Evolutionary conservation across 2,113 vertebrate species (phyloP), one percentile per base, ranked within the genome.

Genomic region (Cyprinodon tularosa): DNA sequence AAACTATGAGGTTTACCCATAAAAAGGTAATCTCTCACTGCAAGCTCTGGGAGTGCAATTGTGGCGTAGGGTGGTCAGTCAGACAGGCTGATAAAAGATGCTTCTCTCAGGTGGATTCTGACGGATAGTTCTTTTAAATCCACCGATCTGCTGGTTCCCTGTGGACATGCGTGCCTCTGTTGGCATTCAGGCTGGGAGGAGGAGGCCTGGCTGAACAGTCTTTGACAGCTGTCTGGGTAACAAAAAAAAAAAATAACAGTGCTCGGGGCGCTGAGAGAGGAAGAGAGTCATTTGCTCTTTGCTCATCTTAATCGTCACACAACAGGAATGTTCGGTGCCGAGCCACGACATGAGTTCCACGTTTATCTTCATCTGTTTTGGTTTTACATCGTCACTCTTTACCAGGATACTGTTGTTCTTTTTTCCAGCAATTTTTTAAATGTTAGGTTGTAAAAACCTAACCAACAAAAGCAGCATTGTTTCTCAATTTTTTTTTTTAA

Each of bases 11-110:
- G 91, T 92, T 93, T 87, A 92, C 93, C 89, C 50, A 57, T 87
- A 89, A 91, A 89, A 93, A 90, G 90, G 89, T 94, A 95, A 94
- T 95, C 93, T 94, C 92, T 93, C 93, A 92, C 93, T 93, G 94
- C 93, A 94, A 93, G 90, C 91, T 93, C 89, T 90, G 78, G 87
- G 93, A 94, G 93, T 94, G 93, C 93, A 94, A 94, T 90, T 37
- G 69, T 81, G 82, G 90, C n/a, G 50, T 93, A 74, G 68, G 87
- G 84, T 86, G 84, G 83, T 90, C 73, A 57, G 64, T 86, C 68
- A 12, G 60, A 83, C 84, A 66, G 66, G 81, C 76, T 69, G 78
- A 83, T 60, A 67, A 76, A 70, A 74, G 76, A 77, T 15, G 85
- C 72, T 84, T 81, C 83, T 84, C 81, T 62, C 47, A 29, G 37